Evolutionary conservation across 2,113 vertebrate species (phyloP).

Genomic region (Odocoileus virginianus): DNA sequence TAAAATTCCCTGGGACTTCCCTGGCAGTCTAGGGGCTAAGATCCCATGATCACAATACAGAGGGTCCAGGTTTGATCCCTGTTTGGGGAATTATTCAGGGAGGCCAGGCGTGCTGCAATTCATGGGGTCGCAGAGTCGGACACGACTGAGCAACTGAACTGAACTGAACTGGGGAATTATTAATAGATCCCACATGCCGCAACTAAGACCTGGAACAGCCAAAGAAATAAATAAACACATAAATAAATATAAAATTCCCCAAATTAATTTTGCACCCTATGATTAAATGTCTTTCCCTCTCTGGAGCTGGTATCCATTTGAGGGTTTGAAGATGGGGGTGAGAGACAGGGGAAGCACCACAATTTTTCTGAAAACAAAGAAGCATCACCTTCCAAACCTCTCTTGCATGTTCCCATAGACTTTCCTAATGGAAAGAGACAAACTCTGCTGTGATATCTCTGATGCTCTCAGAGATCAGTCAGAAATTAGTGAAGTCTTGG

Average conservation of each 20-base stretch:
- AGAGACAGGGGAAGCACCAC: neutral
- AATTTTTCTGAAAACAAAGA: neutral
- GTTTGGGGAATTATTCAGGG: neutral
- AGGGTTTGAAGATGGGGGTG: neutral
- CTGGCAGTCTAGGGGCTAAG: neutral
- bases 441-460: neutral
- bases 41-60: neutral
- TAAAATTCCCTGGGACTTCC: neutral
- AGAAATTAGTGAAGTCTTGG: neutral
- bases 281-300: neutral
- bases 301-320: neutral
- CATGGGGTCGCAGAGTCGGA: no score
- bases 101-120: no score
- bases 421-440: neutral
- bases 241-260: neutral
- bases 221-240: neutral
- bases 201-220: neutral
- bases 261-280: neutral
- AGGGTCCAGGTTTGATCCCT: neutral
- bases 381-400: fast-evolving
- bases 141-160: no score
- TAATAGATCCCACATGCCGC: neutral
- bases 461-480: neutral
- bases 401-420: neutral
- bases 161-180: neutral